These are phyloP conservation scores for Periplaneta americana DNA, from an alignment of 1,140 invertebrate genomes.

Conservation along the genomic window DNA sequence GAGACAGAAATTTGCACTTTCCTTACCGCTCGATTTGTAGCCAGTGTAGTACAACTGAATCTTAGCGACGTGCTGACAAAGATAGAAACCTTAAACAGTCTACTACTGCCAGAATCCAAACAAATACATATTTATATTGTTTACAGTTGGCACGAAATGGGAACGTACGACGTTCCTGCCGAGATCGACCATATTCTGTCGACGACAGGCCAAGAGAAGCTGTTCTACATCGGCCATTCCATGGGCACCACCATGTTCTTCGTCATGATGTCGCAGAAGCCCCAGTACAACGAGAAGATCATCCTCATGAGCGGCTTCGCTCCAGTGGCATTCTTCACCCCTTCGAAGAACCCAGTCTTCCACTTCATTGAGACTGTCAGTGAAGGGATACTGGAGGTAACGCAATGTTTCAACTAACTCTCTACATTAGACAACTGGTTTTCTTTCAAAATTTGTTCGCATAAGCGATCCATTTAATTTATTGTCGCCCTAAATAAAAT, in stretches of 20 bases:
- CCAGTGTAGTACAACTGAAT: too few relatives aligned
- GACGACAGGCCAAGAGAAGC: conserved; percentile 24
- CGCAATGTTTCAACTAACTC: too few relatives aligned
- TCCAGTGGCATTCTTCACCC: conserved; percentile 27
- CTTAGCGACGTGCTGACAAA: too few relatives aligned
- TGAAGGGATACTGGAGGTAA: not conserved
- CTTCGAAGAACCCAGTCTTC: not conserved
- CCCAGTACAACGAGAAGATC: conserved; percentile 32
- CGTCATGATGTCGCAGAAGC: conserved; percentile 28
- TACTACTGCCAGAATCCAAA: too few relatives aligned
- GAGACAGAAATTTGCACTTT: too few relatives aligned
- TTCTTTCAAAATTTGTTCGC: too few relatives aligned
- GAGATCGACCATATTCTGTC: conserved; percentile 22
- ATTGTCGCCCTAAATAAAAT: too few relatives aligned
- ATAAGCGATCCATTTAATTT: too few relatives aligned
- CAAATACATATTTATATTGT: too few relatives aligned
- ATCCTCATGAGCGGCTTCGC: conserved; percentile 34
- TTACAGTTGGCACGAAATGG: conserved; percentile 30
- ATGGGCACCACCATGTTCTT: conserved; percentile 39
- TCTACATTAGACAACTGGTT: too few relatives aligned
- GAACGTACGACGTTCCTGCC: conserved; percentile 35
- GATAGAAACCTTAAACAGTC: too few relatives aligned
- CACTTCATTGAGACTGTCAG: not conserved
- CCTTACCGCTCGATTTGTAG: too few relatives aligned
- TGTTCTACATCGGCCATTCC: conserved; percentile 6